phyloP scores from a whole-genome alignment of 1,140 invertebrate species.

The Probaryconus sp. region DNA sequence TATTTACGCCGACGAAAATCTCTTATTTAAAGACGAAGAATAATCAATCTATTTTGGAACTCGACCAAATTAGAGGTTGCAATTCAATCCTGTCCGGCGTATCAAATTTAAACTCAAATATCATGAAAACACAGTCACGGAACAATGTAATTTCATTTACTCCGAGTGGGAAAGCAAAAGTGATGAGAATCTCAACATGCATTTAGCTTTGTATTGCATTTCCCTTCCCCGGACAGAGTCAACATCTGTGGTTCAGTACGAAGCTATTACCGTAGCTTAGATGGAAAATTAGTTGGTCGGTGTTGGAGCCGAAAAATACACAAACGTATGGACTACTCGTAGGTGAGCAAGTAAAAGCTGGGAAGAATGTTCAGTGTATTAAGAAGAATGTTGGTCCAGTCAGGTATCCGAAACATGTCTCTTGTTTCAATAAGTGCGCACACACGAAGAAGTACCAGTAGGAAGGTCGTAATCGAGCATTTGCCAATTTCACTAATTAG shows the following conservation, averaged over 20 bases:
- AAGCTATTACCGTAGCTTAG: constrained; percentile 13
- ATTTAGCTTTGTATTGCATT: neutral
- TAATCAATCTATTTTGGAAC: too few relatives aligned
- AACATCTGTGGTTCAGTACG: neutral
- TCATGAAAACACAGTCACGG: neutral
- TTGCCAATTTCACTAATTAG: constrained; percentile 43
- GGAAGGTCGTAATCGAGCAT: constrained; percentile 17
- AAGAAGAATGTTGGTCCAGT: too few relatives aligned
- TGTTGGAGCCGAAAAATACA: neutral
- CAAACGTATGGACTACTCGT: too few relatives aligned
- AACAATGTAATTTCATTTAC: constrained; percentile 16
- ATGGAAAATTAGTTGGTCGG: constrained; percentile 5
- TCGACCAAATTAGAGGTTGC: constrained; percentile 9
- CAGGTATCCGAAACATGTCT: neutral
- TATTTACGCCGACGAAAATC: too few relatives aligned
- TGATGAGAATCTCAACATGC: neutral
- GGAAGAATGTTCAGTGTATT: constrained; percentile 13
- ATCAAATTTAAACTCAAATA: constrained; percentile 14
- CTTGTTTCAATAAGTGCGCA: constrained; percentile 16
- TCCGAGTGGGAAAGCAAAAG: neutral
- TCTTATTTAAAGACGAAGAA: too few relatives aligned
- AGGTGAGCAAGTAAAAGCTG: neutral
- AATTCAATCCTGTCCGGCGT: too few relatives aligned
- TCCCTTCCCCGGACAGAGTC: too few relatives aligned
- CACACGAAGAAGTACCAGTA: neutral